Evolutionary conservation across 2,888 invertebrate species (phyloP).

Genomic region (Drosophila niveifrons): DNA sequence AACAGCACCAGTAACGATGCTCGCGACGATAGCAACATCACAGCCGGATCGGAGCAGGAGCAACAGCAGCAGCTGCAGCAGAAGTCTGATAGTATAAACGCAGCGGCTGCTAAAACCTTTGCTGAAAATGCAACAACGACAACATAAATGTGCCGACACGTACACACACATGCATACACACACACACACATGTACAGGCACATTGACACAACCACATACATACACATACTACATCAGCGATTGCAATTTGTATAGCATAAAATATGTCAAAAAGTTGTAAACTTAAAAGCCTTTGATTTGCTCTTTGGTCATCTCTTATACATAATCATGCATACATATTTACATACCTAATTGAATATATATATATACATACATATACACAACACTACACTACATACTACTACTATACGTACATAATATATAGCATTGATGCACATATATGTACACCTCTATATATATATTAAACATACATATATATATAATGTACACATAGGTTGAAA

Average conservation of each 20-base stretch:
- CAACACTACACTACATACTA: conserved; percentile 41
- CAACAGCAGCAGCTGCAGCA: conserved; percentile 30
- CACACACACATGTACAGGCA: conserved; percentile 7
- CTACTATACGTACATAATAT: conserved; percentile 42
- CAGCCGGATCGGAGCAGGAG: conserved; percentile 47
- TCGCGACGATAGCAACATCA: conserved; percentile 45
- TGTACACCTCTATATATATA: conserved; percentile 19
- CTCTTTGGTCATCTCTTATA: conserved; percentile 68
- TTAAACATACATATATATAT: conserved; percentile 41
- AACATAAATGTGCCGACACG: conserved; percentile 57
- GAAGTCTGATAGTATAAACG: conserved; percentile 30
- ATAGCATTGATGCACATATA: conserved; percentile 29
- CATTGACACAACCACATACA: conserved; percentile 31
- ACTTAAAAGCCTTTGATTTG: conserved; percentile 69
- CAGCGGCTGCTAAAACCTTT: conserved; percentile 43
- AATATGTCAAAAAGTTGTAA: conserved; percentile 52
- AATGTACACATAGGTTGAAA: conserved; percentile 52
- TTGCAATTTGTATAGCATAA: conserved; percentile 56
- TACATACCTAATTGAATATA: conserved; percentile 58
- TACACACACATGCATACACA: conserved; percentile 32
- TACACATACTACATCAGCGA: conserved; percentile 39
- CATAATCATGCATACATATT: conserved; percentile 68
- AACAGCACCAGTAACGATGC: conserved; percentile 58
- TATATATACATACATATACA: conserved; percentile 18
- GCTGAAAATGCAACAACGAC: conserved; percentile 72